Evolutionary conservation across 2,888 invertebrate genomes (phyloP).

Genomic region (Cryptophagus acutangulus): DNA sequence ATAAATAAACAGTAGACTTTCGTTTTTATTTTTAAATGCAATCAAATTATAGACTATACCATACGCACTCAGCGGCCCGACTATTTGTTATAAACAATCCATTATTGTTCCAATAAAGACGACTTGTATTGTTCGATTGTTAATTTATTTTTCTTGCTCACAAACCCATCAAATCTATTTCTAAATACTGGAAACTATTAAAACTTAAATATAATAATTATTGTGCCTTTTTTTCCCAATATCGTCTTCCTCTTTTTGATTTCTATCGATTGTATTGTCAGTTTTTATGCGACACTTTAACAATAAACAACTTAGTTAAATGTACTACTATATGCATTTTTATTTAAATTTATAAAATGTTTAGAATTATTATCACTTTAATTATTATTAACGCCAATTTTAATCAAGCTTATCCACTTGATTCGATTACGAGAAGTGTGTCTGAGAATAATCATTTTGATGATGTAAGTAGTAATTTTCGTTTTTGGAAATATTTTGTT

Average conservation of each 20-base stretch:
- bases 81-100: constrained; percentile 9
- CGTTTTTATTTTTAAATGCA: constrained; percentile 24
- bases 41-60: constrained; percentile 24
- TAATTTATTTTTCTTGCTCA: constrained; percentile 18
- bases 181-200: constrained; percentile 27
- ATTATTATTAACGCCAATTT: neutral
- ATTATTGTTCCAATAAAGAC: constrained; percentile 5
- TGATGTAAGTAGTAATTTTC: too few relatives aligned
- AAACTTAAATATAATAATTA: constrained; percentile 5
- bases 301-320: neutral
- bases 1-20: too few relatives aligned
- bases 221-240: constrained; percentile 1
- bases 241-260: constrained; percentile 3
- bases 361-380: neutral
- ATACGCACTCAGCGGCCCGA: constrained; percentile 19
- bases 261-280: neutral
- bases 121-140: constrained; percentile 12
- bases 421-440: constrained; percentile 20
- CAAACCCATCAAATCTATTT: constrained; percentile 22
- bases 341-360: neutral
- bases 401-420: constrained; percentile 23
- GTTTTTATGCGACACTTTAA: neutral
- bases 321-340: too few relatives aligned
- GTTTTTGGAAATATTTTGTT: constrained; percentile 4
- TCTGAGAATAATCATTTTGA: constrained; percentile 26